Base-by-base conservation (phyloP, 2,113 vertebrate species). In the Mesembrinibis cayennensis region DNA sequence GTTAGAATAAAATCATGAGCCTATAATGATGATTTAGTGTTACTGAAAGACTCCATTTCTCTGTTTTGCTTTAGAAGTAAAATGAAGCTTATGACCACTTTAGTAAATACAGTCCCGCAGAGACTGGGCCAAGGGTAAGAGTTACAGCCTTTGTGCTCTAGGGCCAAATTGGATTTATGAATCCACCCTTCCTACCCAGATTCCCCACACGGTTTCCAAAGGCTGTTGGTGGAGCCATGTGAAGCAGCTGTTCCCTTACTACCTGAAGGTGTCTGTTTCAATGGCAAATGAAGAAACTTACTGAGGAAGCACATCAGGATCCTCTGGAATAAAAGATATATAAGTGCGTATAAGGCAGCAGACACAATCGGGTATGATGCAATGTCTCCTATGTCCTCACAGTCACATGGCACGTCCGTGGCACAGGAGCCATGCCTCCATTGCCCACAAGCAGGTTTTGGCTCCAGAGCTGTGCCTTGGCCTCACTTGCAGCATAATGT, bases 181-280 rank as follows among this genome's bases (percentile, higher is more conserved):
- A 61, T 36, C 50, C 38, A 22, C 62, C 85, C 58, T 94, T 25
- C 72, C 71, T 42, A 45, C 26, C 34, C 45, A 45, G 27, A 90
- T 67, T 86, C 29, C 63, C 59, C 76, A 67, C 30, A 11, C 16
- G 22, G 19, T 83, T 96, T 90, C 77, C 78, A 80, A 76, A 69
- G 70, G 36, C 1, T 72, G n/a, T 36, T 45, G 63, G 47, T 2
- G 0, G 21, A 69, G 32, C 42, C 56, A 32, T 4, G 2, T 36
- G 53, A 49, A 27, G 65, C 50, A 86, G 71, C 56, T 67, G 38
- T 30, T 89, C 55, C 56, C 29, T 49, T 34, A 53, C 72, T 30
- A 87, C 90, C 94, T 86, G 71, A 93, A 88, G 71, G 90, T 70
- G 76, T 77, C 59, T 74, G 59, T 88, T 89, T 81, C 81, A 82